Conservation (phyloP, 2,888 invertebrate species). For the Eupithecia insigniata region DNA sequence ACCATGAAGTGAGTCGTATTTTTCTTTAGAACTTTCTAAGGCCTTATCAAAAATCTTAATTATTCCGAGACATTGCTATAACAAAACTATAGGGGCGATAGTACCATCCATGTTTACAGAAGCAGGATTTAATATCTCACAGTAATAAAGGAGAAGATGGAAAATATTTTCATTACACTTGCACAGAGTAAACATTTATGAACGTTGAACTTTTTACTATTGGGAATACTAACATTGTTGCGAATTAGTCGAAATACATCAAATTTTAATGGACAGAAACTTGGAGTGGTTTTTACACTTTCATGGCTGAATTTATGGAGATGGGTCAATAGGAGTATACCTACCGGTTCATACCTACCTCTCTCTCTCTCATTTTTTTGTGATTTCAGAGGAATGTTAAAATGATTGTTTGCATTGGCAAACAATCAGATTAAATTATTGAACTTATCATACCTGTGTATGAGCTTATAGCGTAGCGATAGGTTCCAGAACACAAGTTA, state of each 20-base stretch:
- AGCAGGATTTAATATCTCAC: slow-evolving; percentile 72
- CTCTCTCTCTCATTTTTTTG: no score
- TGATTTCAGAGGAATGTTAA: no score
- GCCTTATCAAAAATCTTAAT: not conserved
- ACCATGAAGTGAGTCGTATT: not conserved
- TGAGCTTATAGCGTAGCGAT: no score
- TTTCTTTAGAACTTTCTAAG: not conserved
- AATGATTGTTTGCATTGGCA: no score
- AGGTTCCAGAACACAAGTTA: no score
- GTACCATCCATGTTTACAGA: slow-evolving; percentile 60
- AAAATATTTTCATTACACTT: slow-evolving; percentile 77
- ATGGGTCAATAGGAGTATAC: not conserved
- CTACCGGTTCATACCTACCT: no score
- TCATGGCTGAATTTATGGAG: slow-evolving; percentile 23
- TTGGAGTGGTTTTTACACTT: slow-evolving; percentile 20
- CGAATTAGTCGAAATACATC: slow-evolving; percentile 29
- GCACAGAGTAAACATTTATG: slow-evolving; percentile 56
- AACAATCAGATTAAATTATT: no score
- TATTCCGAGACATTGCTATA: not conserved
- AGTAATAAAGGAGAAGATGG: slow-evolving; percentile 73
- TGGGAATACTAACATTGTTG: slow-evolving; percentile 43
- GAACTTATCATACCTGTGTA: no score
- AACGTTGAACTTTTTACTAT: slow-evolving; percentile 63
- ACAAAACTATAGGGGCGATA: slow-evolving; percentile 14
- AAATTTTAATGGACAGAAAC: slow-evolving; percentile 34